Percentiles rank a stretch among this genome's conserved stretches.
phyloP scores from a whole-genome alignment of 2,797 vertebrate genomes.

The Dendrocincla tyrannina region DNA sequence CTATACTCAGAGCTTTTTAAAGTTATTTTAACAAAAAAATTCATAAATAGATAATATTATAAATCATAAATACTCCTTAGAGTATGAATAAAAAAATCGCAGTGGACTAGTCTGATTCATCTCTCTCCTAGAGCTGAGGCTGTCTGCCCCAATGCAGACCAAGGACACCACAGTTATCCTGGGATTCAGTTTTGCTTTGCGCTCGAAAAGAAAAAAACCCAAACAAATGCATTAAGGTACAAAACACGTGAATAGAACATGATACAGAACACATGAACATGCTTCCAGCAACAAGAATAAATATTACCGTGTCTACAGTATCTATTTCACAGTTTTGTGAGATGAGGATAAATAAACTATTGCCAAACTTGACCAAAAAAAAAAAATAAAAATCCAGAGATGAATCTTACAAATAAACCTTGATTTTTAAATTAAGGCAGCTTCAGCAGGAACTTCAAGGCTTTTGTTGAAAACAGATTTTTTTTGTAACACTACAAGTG shows the following conservation, averaged over 20 bases:
- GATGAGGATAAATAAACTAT: slow-evolving; percentile 15
- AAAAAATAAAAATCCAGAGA: slow-evolving; percentile 19
- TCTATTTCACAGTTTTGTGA: slow-evolving; percentile 64
- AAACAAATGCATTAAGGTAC: slow-evolving; percentile 45
- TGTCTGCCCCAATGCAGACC: background rate
- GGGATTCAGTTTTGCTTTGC: slow-evolving; percentile 70
- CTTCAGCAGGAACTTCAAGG: slow-evolving; percentile 68
- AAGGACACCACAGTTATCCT: background rate
- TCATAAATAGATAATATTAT: background rate
- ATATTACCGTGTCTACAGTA: slow-evolving; percentile 33
- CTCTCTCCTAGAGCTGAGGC: background rate
- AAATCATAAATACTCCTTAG: background rate
- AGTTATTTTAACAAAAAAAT: background rate
- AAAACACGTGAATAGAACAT: slow-evolving; percentile 28
- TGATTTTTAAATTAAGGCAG: slow-evolving; percentile 74
- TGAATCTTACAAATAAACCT: slow-evolving; percentile 31
- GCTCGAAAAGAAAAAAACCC: background rate
- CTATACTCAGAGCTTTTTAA: background rate
- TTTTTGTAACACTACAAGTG: background rate
- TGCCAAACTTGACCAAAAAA: background rate
- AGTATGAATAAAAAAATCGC: background rate
- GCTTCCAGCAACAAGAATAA: slow-evolving; percentile 62
- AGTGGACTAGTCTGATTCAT: background rate
- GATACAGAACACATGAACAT: slow-evolving; percentile 54
- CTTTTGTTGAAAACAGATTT: slow-evolving; percentile 32